These are phyloP conservation scores for Desmophyllum pertusum DNA, from an alignment of 92 coral and sea anemone genomes.

Conservation along the genomic window DNA sequence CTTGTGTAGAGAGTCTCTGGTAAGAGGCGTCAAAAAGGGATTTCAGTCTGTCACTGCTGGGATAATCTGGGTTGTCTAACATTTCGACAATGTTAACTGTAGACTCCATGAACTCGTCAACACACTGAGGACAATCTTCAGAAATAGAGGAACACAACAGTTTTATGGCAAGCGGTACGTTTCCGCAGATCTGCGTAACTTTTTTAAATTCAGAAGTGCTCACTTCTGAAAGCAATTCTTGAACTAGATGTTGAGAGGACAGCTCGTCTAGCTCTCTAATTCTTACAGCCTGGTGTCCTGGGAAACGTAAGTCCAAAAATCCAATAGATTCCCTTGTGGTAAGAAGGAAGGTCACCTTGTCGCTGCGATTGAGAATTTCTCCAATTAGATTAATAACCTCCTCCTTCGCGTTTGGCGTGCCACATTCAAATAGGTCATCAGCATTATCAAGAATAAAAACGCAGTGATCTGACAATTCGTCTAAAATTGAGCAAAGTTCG, in stretches of 20 bases:
- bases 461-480: not conserved
- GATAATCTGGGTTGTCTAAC: constrained; percentile 41
- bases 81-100: not conserved
- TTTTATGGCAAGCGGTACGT: constrained; percentile 46
- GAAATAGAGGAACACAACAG: constrained; percentile 30
- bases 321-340: constrained; percentile 41
- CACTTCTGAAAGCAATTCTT: constrained; percentile 3
- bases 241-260: constrained; percentile 13
- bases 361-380: constrained; percentile 35
- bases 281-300: constrained; percentile 15
- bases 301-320: constrained; percentile 5
- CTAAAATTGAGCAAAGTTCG: constrained; percentile 20
- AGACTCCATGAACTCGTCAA: not conserved
- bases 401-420: constrained; percentile 24
- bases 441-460: constrained; percentile 44
- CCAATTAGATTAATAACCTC: constrained; percentile 10
- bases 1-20: constrained; percentile 22
- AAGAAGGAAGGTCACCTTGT: constrained; percentile 3
- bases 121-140: not conserved
- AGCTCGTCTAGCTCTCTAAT: constrained; percentile 15
- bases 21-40: constrained; percentile 35
- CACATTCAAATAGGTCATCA: constrained; percentile 44
- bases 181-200: constrained; percentile 29
- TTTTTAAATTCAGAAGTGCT: not conserved
- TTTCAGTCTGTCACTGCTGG: constrained; percentile 25